These are phyloP conservation scores for Pygocentrus nattereri DNA, from an alignment of 2,797 vertebrate species.

Conservation along the genomic window DNA sequence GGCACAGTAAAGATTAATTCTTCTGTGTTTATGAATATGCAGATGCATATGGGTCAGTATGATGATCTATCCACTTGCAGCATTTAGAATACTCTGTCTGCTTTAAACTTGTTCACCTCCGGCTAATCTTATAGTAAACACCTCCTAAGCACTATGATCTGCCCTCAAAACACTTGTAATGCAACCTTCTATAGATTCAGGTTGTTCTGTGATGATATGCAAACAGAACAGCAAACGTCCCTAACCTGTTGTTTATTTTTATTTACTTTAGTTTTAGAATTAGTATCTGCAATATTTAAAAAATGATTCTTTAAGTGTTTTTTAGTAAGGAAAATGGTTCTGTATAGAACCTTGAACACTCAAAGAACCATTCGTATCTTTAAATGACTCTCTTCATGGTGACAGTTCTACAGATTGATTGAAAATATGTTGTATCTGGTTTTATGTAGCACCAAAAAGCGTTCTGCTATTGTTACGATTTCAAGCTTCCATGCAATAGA, in stretches of 20 bases:
- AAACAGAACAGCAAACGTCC: background rate
- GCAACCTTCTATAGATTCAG: background rate
- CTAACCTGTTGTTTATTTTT: background rate
- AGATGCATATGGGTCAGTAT: background rate
- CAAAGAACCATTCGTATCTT: too few relatives aligned
- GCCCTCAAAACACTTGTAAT: background rate
- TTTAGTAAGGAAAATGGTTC: too few relatives aligned
- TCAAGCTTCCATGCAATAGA: too few relatives aligned
- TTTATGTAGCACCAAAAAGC: too few relatives aligned
- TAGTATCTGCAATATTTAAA: too few relatives aligned
- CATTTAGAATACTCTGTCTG: background rate
- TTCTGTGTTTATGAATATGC: background rate
- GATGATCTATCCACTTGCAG: constrained; percentile 33
- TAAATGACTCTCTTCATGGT: too few relatives aligned
- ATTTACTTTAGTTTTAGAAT: background rate
- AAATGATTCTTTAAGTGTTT: too few relatives aligned
- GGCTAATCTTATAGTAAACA: background rate
- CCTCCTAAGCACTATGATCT: background rate
- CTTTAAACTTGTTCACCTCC: background rate
- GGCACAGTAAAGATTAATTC: constrained; percentile 1
- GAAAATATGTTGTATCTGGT: too few relatives aligned
- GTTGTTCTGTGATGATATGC: background rate
- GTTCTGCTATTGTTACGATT: too few relatives aligned
- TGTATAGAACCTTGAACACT: too few relatives aligned
- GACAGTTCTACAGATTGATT: too few relatives aligned